Base-by-base conservation (phyloP, 2,888 invertebrate genomes). In the Stenolophus ochropezus region DNA sequence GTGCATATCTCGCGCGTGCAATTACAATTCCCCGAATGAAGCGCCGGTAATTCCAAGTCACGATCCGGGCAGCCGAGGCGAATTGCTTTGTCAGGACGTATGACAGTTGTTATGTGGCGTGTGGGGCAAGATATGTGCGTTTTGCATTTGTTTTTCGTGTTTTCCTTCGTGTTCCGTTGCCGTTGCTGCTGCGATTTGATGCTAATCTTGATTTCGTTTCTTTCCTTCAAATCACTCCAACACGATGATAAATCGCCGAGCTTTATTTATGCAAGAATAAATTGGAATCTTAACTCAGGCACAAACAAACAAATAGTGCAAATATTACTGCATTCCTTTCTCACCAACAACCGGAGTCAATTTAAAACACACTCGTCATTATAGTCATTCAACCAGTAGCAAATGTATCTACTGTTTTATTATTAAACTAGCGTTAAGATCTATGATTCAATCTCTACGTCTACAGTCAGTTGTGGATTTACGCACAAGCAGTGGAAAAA, bases 11-110 rank as follows among this genome's bases (percentile, higher is more conserved):
- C 11, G 23, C 23, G 47, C 23, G 78, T 25, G 49, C 84, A 85
- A 85, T 85, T 84, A 84, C 82, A 84, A 83, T 71, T 83, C 82
- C 76, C 53, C 84, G 85, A 85, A 85, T 85, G 84, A 85, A 85
- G 84, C 85, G 84, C 83, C 83, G 84, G 84, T 83, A 83, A 84
- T 84, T 84, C 82, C 82, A 76, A 74, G 78, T 81, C 75, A 82
- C 76, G 71, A 81, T 83, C 76, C 79, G 25, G 53, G 75, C n/a
- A 25, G 69, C 51, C 80, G 58, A 61, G 42, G 71, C 80, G 73
- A 71, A 80, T 73, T 80, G 80, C 80, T 56, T 56, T 80, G 80
- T 80, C 80, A 80, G 80, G 42, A 56, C 58, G 58, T 73, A 80
- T 80, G 80, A 80, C 80, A 80, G 80, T 80, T 80, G 80, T 82